Percentiles rank a stretch among this genome's conserved stretches.
Conservation (phyloP, 1,140 invertebrate species). For the Bathynomus jamesi region DNA sequence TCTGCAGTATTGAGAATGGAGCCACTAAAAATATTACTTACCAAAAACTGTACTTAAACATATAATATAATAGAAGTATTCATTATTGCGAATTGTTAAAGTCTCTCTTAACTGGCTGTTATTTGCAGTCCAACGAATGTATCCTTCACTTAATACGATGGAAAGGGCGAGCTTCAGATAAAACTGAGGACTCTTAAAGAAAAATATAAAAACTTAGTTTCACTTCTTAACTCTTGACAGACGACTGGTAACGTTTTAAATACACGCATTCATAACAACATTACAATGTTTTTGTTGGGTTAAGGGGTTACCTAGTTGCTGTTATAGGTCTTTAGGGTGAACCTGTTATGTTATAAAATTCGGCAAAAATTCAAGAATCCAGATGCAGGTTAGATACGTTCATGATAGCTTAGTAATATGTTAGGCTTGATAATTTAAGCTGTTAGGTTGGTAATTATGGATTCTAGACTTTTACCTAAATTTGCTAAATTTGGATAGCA, state of each 20-base stretch:
- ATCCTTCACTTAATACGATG: not conserved
- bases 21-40: slow-evolving; percentile 1
- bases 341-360: no score
- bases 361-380: no score
- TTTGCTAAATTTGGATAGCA: no score
- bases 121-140: not conserved
- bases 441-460: no score
- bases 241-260: not conserved
- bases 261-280: not conserved
- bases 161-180: not conserved
- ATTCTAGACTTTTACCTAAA: no score
- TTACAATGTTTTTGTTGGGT: not conserved
- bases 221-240: not conserved
- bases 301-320: not conserved
- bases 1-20: not conserved
- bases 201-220: not conserved
- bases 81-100: not conserved
- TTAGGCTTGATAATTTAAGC: no score
- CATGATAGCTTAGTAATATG: no score
- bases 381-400: no score
- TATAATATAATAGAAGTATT: not conserved
- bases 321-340: not conserved
- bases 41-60: not conserved
- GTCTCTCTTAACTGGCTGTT: not conserved
- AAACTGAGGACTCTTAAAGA: not conserved